phyloP scores from a whole-genome alignment of 2,113 vertebrate species.

The Eurystomus gularis region DNA sequence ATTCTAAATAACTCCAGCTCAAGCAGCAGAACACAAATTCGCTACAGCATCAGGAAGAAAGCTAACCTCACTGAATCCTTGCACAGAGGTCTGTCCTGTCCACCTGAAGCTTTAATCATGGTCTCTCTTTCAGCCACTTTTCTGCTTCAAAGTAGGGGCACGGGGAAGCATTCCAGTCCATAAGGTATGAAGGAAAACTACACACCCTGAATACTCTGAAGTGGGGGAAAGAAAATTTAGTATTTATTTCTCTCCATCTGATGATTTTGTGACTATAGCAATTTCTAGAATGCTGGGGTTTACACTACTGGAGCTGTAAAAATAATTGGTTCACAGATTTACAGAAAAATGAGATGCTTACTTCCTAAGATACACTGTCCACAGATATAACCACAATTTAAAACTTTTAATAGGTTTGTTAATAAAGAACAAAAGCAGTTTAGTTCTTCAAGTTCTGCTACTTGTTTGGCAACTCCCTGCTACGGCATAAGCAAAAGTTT shows the following conservation, averaged over 20 bases:
- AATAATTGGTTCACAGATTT: not conserved
- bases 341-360: not conserved
- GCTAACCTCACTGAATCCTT: not conserved
- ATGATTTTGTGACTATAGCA: not conserved
- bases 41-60: not conserved
- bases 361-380: not conserved
- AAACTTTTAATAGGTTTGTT: not conserved
- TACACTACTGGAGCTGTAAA: not conserved
- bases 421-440: not conserved
- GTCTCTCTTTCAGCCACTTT: not conserved
- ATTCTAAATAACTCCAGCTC: not conserved
- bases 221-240: not conserved
- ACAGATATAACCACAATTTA: not conserved
- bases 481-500: not conserved
- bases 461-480: not conserved
- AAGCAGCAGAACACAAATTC: not conserved
- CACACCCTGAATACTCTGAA: not conserved
- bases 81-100: not conserved
- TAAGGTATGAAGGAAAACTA: not conserved
- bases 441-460: not conserved
- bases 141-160: accelerated
- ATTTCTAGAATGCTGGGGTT: not conserved
- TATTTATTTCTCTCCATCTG: not conserved
- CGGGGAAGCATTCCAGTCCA: not conserved
- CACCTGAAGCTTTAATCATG: not conserved